Evolutionary conservation across 2,888 invertebrate genomes (phyloP).

Genomic region (Tortricodes alternella): DNA sequence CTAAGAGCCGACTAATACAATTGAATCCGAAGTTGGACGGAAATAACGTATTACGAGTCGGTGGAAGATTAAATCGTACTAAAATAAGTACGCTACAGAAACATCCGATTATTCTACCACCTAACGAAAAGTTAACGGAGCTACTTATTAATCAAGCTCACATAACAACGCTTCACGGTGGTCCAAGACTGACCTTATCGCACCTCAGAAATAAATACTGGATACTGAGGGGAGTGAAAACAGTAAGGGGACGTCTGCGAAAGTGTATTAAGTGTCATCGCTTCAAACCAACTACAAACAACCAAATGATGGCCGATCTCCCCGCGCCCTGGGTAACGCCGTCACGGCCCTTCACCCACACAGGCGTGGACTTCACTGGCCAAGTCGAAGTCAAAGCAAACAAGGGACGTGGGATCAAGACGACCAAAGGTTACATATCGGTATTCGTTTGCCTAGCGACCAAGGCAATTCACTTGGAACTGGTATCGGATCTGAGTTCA

Average conservation of each 20-base stretch:
- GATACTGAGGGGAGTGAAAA: constrained; percentile 27
- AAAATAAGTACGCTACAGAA: background rate
- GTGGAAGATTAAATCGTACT: background rate
- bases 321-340: constrained; percentile 11
- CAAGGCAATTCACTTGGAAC: constrained; percentile 23
- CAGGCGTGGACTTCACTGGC: constrained; percentile 25
- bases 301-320: constrained; percentile 26
- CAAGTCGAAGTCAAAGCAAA: constrained; percentile 13
- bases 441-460: constrained; percentile 17
- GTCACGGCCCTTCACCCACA: constrained; percentile 18
- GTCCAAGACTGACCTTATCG: constrained; percentile 21
- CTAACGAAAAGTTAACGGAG: background rate
- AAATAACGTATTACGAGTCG: background rate
- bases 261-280: constrained; percentile 2
- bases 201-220: constrained; percentile 29
- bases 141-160: constrained; percentile 8
- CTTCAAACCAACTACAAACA: background rate
- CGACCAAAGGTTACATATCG: constrained; percentile 11
- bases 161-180: constrained; percentile 31
- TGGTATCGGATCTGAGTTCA: constrained; percentile 23
- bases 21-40: background rate
- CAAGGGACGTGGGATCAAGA: constrained; percentile 16
- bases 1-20: background rate
- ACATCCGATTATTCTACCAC: background rate
- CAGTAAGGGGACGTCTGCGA: constrained; percentile 24